Percentiles rank a stretch among this genome's conserved stretches.
These are phyloP conservation scores for Rhorus exstirpatorius DNA, from an alignment of 2,888 invertebrate genomes.

Conservation along the genomic window DNA sequence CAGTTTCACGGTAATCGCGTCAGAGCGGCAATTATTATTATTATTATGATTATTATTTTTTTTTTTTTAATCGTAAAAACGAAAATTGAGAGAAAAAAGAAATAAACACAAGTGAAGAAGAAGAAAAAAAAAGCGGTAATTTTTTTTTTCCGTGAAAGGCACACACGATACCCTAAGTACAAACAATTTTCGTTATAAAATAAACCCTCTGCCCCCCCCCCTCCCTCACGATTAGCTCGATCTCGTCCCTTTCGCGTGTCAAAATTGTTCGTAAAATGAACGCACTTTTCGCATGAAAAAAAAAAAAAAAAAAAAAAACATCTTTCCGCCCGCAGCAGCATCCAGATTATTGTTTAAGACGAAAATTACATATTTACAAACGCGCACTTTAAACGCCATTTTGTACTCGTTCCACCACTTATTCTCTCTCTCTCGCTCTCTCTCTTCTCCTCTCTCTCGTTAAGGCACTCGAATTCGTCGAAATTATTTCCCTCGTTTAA, in stretches of 20 bases:
- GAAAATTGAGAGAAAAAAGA: constrained; percentile 36
- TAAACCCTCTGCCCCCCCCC: no score
- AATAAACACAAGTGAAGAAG: constrained; percentile 31
- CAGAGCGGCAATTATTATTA: constrained; percentile 75
- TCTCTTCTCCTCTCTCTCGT: no score
- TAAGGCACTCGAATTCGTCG: constrained; percentile 63
- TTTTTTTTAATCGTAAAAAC: constrained; percentile 14
- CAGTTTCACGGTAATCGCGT: constrained; percentile 84
- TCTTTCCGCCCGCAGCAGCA: constrained; percentile 37
- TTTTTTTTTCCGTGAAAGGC: constrained; percentile 58
- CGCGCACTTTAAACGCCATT: constrained; percentile 50
- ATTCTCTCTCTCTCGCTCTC: no score
- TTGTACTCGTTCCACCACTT: constrained; percentile 64
- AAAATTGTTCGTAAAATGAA: constrained; percentile 52
- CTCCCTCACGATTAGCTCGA: constrained; percentile 69
- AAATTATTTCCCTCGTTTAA: neutral
- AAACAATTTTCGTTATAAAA: constrained; percentile 45
- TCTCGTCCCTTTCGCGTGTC: constrained; percentile 64
- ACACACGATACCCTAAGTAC: constrained; percentile 68
- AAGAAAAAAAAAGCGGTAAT: constrained; percentile 42
- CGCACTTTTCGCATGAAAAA: constrained; percentile 12
- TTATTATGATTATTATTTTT: no score
- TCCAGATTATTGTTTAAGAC: constrained; percentile 2
- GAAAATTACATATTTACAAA: constrained; percentile 58
- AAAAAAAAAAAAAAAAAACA: no score